phyloP scores from a whole-genome alignment of 2,888 invertebrate species.

The Parochlus steinenii region DNA sequence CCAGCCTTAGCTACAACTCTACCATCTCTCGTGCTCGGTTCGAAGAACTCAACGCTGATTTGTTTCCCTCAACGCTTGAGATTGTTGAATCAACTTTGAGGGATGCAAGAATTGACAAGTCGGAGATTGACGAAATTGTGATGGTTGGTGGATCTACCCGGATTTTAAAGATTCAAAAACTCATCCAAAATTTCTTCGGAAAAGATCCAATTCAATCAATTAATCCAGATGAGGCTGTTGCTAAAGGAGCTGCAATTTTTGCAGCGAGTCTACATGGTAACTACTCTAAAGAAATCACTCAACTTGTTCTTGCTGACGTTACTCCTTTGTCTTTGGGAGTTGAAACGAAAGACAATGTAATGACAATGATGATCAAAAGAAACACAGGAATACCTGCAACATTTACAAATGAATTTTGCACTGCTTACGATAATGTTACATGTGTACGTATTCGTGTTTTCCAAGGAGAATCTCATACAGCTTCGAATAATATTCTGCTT shows the following conservation, averaged over 20 bases:
- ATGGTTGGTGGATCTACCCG: constrained; percentile 20
- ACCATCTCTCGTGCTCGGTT: constrained; percentile 16
- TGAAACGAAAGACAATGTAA: constrained; percentile 13
- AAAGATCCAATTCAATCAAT: constrained; percentile 16
- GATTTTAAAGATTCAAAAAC: constrained; percentile 18
- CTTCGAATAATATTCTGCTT: constrained; percentile 13
- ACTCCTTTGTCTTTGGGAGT: constrained; percentile 18
- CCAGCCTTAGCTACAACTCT: constrained; percentile 6
- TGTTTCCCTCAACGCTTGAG: constrained; percentile 16
- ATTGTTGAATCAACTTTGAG: constrained; percentile 16
- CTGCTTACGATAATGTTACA: constrained; percentile 13
- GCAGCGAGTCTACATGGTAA: constrained; percentile 16
- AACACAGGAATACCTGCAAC: constrained; percentile 14
- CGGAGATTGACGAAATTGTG: constrained; percentile 18
- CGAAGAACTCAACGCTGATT: no score
- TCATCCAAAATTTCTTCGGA: constrained; percentile 16
- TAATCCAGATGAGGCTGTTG: no score
- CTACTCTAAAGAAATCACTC: constrained; percentile 14
- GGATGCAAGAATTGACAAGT: constrained; percentile 14
- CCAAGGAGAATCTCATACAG: constrained; percentile 14
- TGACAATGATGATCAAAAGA: constrained; percentile 16
- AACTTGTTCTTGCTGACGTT: constrained; percentile 16
- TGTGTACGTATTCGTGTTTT: constrained; percentile 14
- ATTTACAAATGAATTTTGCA: constrained; percentile 13
- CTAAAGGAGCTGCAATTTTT: constrained; percentile 19